Conservation (phyloP, 2,113 vertebrate species). For the Sterrhoptilus dennistouni region DNA sequence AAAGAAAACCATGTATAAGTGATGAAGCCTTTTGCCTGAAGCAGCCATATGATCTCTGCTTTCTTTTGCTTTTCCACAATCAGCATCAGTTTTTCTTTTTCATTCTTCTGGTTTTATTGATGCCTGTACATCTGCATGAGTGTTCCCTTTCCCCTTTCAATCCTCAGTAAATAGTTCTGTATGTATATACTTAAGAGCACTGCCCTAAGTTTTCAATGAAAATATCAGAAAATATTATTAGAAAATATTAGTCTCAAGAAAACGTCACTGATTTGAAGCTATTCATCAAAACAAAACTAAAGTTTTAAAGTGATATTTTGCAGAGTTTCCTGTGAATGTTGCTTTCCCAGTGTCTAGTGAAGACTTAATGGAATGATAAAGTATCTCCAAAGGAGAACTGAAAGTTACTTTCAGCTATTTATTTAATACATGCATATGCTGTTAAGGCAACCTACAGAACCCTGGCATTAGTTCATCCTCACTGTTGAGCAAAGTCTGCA, state of each 20-base stretch:
- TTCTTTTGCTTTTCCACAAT: neutral
- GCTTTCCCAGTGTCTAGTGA: neutral
- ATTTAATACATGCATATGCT: neutral
- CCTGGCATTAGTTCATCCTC: neutral
- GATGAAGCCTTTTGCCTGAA: neutral
- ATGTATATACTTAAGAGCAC: neutral
- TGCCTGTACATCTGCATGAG: neutral
- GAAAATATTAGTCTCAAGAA: neutral
- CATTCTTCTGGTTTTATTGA: neutral
- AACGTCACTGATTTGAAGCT: neutral
- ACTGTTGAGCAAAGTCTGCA: neutral
- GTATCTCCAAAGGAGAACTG: neutral
- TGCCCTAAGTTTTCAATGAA: neutral
- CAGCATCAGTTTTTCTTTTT: neutral
- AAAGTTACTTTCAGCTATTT: neutral
- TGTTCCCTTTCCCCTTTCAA: neutral
- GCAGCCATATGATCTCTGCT: neutral
- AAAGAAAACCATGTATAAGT: neutral
- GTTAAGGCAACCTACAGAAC: neutral
- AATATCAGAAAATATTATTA: neutral
- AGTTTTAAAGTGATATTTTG: neutral
- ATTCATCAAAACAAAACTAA: neutral
- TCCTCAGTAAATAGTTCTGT: neutral
- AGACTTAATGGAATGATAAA: neutral
- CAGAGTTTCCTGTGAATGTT: neutral